Evolutionary conservation across 2,888 invertebrate genomes (phyloP), one percentile per base, ranked within the genome.

Genomic region (Tetrapedia diversipes): DNA sequence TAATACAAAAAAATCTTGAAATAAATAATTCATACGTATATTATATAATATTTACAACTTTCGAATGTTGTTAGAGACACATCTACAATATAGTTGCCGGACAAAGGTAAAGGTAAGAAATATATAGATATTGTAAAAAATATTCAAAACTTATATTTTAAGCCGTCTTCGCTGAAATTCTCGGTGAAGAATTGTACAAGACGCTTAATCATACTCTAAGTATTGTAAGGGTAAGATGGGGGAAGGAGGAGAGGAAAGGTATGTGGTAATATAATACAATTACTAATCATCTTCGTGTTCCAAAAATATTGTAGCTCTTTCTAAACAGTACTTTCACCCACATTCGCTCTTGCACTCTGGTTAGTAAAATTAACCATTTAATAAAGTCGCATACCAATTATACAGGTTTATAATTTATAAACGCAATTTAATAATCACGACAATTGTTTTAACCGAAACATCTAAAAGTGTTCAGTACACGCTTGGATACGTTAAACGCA

Each of bases 71-170:
- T 54, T 43, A 47, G 59, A 65, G 65, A 54, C 73, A 65, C 73
- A 59, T 75, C 60, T 75, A 66, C 75, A 49, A 66, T 60, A 56
- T 59, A 59, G 43, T 64, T 54, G 43, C 57, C 65, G 67, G 73
- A 70, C 41, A 63, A 53, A 76, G 81, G 75, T 71, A 53, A 77
- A 79, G 79, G 74, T 72, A 84, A 73, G 84, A 73, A 86, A 81
- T 65, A 66, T 86, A 70, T 80, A 77, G 59, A 77, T 77, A 71
- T 88, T 90, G 87, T 90, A 90, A 91, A 91, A 91, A 91, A 91
- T 91, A 91, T 90, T 91, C 88, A 91, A 90, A 91, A 91, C 91
- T 91, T 91, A 90, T 91, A 91, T 91, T 91, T 91, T 89, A 90
- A 86, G 84, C 88, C 86, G 87, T 89, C 89, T 88, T 84, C 86